A percentile compares a stretch with the other conserved stretches of the same genome.
Evolutionary conservation across 2,797 vertebrate genomes (phyloP).

Genomic region (Chloroceryle amazona): DNA sequence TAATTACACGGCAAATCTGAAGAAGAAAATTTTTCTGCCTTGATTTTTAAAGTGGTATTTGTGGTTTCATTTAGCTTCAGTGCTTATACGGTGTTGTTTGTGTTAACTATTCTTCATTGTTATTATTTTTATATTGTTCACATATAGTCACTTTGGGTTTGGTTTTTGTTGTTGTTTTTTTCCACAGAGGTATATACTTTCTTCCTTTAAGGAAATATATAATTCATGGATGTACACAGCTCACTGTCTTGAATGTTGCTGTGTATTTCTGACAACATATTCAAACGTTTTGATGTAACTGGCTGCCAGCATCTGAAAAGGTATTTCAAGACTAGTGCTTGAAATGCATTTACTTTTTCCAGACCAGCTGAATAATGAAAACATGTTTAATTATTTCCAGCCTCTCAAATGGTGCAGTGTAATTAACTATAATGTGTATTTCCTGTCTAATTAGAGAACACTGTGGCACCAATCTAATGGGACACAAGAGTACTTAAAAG

Average conservation of each 20-base stretch:
- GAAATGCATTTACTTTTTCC: slow-evolving; percentile 59
- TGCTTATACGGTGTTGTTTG: not conserved
- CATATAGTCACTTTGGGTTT: accelerated
- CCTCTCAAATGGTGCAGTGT: slow-evolving; percentile 12
- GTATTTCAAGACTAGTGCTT: slow-evolving; percentile 47
- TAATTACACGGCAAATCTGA: not conserved
- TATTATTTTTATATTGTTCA: not conserved
- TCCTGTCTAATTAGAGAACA: slow-evolving; percentile 75
- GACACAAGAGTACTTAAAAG: slow-evolving; percentile 66
- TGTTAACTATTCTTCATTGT: not conserved
- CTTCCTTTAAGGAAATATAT: not conserved
- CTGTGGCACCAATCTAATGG: slow-evolving; percentile 71
- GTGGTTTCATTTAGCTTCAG: not conserved
- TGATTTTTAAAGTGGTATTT: not conserved
- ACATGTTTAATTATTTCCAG: slow-evolving; percentile 79
- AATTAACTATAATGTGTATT: slow-evolving; percentile 75
- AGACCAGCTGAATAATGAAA: slow-evolving; percentile 72
- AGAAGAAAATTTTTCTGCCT: not conserved
- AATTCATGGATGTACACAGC: not conserved
- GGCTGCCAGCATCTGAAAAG: slow-evolving; percentile 44
- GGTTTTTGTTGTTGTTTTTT: not conserved
- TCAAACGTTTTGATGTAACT: slow-evolving; percentile 46
- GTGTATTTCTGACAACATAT: not conserved
- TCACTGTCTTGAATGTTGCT: not conserved
- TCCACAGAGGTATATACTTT: not conserved